Evolutionary conservation across 2,113 vertebrate genomes (phyloP).

Genomic region (Nesoenas mayeri): DNA sequence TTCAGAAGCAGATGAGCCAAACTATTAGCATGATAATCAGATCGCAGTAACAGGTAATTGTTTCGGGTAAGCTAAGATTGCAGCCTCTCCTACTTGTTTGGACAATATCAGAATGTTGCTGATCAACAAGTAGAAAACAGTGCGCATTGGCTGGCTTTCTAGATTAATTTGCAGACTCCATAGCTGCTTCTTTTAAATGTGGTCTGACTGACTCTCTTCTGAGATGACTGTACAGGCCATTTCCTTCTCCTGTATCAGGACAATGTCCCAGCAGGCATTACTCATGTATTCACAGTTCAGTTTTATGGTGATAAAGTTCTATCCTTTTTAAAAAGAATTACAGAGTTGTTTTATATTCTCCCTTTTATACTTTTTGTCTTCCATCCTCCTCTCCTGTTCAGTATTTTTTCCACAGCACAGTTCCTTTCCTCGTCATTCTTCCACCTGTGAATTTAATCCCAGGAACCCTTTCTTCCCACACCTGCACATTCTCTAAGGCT

Average conservation of each 20-base stretch:
- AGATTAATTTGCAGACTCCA: background rate
- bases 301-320: background rate
- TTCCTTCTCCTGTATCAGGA: background rate
- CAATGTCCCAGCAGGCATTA: background rate
- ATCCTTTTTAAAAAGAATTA: background rate
- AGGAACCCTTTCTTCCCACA: background rate
- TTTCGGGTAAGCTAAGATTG: constrained; percentile 40
- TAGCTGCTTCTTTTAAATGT: background rate
- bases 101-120: constrained; percentile 62
- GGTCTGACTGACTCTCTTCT: background rate
- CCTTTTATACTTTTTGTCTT: background rate
- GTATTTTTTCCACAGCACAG: background rate
- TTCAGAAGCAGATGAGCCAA: constrained; percentile 32
- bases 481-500: background rate
- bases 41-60: constrained; percentile 48
- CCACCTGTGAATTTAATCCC: background rate
- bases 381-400: background rate
- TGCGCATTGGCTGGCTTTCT: background rate
- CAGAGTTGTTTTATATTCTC: background rate
- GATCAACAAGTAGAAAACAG: constrained; percentile 41
- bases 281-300: background rate
- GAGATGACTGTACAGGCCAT: background rate
- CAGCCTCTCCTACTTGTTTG: constrained; percentile 60
- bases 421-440: background rate
- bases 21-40: constrained; percentile 58